Percentiles rank a stretch among this genome's conserved stretches.
phyloP scores from a whole-genome alignment of 2,797 vertebrate species.

The Molothrus ater region DNA sequence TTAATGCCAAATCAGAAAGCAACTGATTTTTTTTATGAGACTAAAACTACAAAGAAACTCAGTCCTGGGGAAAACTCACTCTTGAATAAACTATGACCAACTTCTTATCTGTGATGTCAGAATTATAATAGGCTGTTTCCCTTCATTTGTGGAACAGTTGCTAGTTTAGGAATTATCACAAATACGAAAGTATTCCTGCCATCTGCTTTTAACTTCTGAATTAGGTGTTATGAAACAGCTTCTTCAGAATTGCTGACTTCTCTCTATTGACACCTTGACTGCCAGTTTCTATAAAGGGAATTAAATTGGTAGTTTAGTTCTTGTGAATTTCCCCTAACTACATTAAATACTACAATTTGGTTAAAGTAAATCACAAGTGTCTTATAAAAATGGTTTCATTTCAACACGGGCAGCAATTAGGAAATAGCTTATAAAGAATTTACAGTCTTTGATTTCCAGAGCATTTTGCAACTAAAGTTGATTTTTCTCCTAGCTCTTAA shows the following conservation, averaged over 20 bases:
- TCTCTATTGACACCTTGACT: not conserved
- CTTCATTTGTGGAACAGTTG: not conserved
- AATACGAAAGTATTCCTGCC: not conserved
- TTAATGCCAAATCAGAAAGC: not conserved
- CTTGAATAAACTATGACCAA: not conserved
- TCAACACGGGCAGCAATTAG: not conserved
- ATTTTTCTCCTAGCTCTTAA: not conserved
- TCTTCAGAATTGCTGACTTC: not conserved
- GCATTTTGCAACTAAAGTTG: not conserved
- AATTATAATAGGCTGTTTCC: not conserved
- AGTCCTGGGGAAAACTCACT: not conserved
- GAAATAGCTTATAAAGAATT: not conserved
- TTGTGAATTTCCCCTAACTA: not conserved
- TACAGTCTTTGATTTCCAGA: not conserved
- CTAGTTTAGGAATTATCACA: not conserved
- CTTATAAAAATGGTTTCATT: not conserved
- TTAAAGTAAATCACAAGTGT: constrained; percentile 7
- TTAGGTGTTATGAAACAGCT: not conserved
- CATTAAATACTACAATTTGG: not conserved
- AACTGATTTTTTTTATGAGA: not conserved
- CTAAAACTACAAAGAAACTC: not conserved
- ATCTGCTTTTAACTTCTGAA: not conserved
- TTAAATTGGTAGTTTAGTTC: not conserved
- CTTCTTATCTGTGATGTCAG: not conserved
- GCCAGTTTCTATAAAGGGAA: not conserved